phyloP scores from a whole-genome alignment of 92 coral and sea anemone species.

The Phenganax marumi region DNA sequence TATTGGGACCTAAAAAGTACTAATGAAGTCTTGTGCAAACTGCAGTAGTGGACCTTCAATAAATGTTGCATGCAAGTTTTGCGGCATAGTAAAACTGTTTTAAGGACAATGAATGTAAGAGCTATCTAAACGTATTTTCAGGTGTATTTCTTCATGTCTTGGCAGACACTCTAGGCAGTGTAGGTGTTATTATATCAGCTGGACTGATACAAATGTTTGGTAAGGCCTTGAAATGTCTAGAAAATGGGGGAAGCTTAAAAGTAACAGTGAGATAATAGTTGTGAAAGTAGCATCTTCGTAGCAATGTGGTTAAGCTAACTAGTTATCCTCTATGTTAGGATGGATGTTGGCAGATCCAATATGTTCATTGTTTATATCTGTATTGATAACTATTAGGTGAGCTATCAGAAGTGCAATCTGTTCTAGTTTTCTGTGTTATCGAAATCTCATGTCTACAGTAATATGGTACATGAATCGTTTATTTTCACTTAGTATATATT shows the following conservation, averaged over 20 bases:
- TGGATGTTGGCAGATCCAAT: constrained; percentile 99
- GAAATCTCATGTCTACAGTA: background rate
- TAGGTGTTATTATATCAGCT: constrained; percentile 95
- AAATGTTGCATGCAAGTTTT: too few relatives aligned
- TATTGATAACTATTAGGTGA: constrained; percentile 88
- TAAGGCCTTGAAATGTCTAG: constrained; percentile 29
- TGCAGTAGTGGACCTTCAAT: too few relatives aligned
- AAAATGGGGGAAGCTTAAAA: background rate
- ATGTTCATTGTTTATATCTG: constrained; percentile 91
- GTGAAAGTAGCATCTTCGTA: background rate
- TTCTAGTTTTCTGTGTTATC: background rate
- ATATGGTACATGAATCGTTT: background rate
- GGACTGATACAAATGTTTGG: constrained; percentile 93
- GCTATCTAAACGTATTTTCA: constrained; percentile 27
- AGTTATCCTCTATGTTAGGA: constrained; percentile 49
- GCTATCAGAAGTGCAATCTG: background rate
- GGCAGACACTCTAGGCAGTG: constrained; percentile 98
- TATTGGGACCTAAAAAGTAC: too few relatives aligned
- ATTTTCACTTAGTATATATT: background rate
- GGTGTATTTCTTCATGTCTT: constrained; percentile 93
- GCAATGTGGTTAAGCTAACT: background rate
- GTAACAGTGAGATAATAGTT: background rate
- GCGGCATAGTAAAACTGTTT: too few relatives aligned
- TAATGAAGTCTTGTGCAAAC: too few relatives aligned
- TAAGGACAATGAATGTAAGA: too few relatives aligned